A percentile compares a stretch with the other conserved stretches of the same genome.
Evolutionary conservation across 2,888 invertebrate species (phyloP).

Genomic region (Drosophila pseudotakahashii): DNA sequence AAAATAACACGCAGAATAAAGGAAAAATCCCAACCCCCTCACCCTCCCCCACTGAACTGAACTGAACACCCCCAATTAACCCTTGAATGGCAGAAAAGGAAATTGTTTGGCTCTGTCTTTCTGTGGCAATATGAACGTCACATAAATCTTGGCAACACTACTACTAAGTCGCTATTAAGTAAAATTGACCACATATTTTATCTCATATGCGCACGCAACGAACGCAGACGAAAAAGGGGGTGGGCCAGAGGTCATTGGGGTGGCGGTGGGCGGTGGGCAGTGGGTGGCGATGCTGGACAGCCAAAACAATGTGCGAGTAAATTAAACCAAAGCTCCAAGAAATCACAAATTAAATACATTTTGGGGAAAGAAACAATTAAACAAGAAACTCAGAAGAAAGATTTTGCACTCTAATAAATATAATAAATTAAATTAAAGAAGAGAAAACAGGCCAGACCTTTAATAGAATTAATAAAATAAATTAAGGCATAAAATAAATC

Average conservation of each 20-base stretch:
- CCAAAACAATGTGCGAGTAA: constrained; percentile 57
- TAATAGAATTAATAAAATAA: too few species aligned
- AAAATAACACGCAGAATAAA: constrained; percentile 54
- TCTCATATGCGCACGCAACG: constrained; percentile 70
- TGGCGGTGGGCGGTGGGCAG: background rate
- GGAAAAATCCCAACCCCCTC: constrained; percentile 20
- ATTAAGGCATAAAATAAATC: too few species aligned
- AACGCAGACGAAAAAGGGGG: constrained; percentile 10
- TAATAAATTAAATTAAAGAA: background rate
- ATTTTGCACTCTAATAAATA: background rate
- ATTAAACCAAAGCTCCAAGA: constrained; percentile 48
- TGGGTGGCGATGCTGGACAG: constrained; percentile 6
- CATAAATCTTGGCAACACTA: constrained; percentile 77
- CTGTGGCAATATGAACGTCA: constrained; percentile 73
- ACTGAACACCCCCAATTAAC: constrained; percentile 57
- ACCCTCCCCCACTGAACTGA: background rate
- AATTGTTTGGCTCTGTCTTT: constrained; percentile 33
- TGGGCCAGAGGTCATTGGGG: constrained; percentile 9
- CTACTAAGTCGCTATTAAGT: constrained; percentile 81
- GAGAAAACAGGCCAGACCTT: too few species aligned
- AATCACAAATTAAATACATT: constrained; percentile 24
- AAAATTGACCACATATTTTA: constrained; percentile 83
- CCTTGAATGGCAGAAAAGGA: constrained; percentile 40
- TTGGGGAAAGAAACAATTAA: background rate
- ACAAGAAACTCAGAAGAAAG: background rate